These are phyloP conservation scores for Eupithecia insigniata DNA, from an alignment of 2,888 invertebrate species.

Conservation along the genomic window DNA sequence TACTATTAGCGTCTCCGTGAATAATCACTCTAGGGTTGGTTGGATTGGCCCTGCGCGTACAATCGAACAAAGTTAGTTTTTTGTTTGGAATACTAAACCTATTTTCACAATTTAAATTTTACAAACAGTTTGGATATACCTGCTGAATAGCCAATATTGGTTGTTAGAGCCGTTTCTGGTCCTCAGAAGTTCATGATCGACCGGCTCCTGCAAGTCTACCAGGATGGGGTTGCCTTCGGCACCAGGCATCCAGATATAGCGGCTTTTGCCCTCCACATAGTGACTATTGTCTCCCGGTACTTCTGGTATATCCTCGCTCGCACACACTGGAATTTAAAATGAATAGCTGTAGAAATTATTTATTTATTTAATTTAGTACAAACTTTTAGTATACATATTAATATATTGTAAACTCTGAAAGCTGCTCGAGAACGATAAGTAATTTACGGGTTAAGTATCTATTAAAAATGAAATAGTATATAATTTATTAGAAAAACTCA, in stretches of 20 bases:
- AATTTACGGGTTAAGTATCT: not conserved
- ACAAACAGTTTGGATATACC: slow-evolving; percentile 44
- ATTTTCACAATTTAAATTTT: not conserved
- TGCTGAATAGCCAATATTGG: slow-evolving; percentile 67
- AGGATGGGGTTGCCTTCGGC: slow-evolving; percentile 65
- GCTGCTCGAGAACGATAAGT: not conserved
- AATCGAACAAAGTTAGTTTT: not conserved
- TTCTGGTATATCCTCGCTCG: slow-evolving; percentile 56
- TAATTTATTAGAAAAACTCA: not conserved
- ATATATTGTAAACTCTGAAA: not conserved
- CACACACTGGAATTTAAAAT: slow-evolving; percentile 56
- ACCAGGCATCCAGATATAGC: slow-evolving; percentile 77
- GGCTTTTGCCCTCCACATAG: slow-evolving; percentile 74
- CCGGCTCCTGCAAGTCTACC: slow-evolving; percentile 65
- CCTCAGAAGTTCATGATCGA: slow-evolving; percentile 45
- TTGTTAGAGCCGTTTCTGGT: slow-evolving; percentile 69
- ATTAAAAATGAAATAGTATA: not conserved
- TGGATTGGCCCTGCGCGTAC: slow-evolving; percentile 58
- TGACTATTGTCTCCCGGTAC: slow-evolving; percentile 73
- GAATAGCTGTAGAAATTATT: not conserved
- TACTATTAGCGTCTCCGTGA: slow-evolving; percentile 59
- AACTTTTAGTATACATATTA: too few relatives aligned
- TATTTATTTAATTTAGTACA: not conserved
- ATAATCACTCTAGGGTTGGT: slow-evolving; percentile 58
- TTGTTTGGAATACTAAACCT: not conserved